Evolutionary conservation across 2,888 invertebrate species (phyloP).

Genomic region (Microchrysa polita): DNA sequence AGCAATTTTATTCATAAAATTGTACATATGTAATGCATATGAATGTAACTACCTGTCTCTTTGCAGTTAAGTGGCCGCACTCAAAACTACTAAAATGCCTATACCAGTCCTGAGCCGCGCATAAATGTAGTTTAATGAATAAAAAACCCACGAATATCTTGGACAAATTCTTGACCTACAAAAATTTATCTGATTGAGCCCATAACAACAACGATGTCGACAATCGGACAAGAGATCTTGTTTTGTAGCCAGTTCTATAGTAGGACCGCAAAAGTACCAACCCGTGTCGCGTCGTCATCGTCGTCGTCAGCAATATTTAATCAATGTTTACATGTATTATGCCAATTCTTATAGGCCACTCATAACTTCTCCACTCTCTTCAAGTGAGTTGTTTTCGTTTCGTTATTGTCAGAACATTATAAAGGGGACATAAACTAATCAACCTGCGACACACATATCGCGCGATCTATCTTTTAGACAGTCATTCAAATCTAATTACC

Average conservation of each 20-base stretch:
- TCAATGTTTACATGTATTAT: slow-evolving; percentile 23
- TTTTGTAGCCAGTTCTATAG: slow-evolving; percentile 10
- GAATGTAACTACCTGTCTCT: slow-evolving; percentile 26
- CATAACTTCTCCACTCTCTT: background rate
- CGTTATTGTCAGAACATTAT: no score
- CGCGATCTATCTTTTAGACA: background rate
- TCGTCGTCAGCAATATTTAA: slow-evolving; percentile 22
- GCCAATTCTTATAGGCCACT: slow-evolving; percentile 1
- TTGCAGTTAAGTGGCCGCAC: background rate
- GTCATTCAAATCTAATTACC: slow-evolving; percentile 28
- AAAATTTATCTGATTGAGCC: slow-evolving; percentile 37
- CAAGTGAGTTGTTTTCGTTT: slow-evolving; percentile 16
- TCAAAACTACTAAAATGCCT: slow-evolving; percentile 21
- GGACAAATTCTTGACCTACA: slow-evolving; percentile 44
- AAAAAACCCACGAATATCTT: slow-evolving; percentile 30
- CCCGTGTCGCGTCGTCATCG: no score
- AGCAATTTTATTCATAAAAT: slow-evolving; percentile 33
- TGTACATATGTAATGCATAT: no score
- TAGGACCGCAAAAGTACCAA: slow-evolving; percentile 8
- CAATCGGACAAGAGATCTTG: slow-evolving; percentile 11
- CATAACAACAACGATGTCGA: no score
- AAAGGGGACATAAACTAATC: slow-evolving; percentile 20
- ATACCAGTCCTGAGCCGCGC: no score
- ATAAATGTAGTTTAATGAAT: background rate
- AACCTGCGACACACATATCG: background rate